Base-by-base conservation (phyloP, 2,113 vertebrate species). In the Casuarius casuarius region DNA sequence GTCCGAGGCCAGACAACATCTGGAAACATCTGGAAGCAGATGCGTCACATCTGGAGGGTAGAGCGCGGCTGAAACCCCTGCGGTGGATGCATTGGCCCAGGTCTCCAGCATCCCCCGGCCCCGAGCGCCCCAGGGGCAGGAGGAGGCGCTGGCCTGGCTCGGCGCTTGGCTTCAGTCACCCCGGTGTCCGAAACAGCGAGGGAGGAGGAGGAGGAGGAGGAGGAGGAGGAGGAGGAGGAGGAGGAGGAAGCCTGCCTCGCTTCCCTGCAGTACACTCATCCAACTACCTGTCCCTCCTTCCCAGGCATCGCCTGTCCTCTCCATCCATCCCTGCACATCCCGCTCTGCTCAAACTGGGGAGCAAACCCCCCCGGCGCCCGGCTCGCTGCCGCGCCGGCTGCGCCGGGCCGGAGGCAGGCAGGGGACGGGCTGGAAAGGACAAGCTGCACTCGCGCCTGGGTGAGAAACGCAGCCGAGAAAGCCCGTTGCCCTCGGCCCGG, bases 131-230 rank as follows among this genome's bases (percentile, higher is more conserved):
- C 10, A 3, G 38, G 52, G 70, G 23, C 10, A 2, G 0, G 1
- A 74, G 44, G 12, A 6, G 0, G 0, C 1, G 18, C 0, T 4
- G 29, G 63, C 38, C 48, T 16, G 5, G 54, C 61, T 63, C 10
- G 0, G 4, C 8, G 48, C 52, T 72, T 33, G 40, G 40, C 26
- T 78, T 70, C 13, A 46, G 88, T 72, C 62, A 48, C 33, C 38
- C 15, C 51, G 25, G 66, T 46, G 46, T 71, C 33, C 29, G 19
- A 68, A 48, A 11, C 42, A 59, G 38, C 0, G 3, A 28, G n/a
- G 19, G n/a, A 42, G 4, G 31, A 42, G 63, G 28, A 29, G 7
- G 38, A 46, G 40, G 73, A 59, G 46, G 56, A 74, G 33, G 68
- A 38, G 65, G 28, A 31, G 10, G 40, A 48, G 40, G 73, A 54